Percentiles rank a stretch among this genome's conserved stretches.
phyloP scores from a whole-genome alignment of 1,140 invertebrate genomes.

The Aphelinus certus region DNA sequence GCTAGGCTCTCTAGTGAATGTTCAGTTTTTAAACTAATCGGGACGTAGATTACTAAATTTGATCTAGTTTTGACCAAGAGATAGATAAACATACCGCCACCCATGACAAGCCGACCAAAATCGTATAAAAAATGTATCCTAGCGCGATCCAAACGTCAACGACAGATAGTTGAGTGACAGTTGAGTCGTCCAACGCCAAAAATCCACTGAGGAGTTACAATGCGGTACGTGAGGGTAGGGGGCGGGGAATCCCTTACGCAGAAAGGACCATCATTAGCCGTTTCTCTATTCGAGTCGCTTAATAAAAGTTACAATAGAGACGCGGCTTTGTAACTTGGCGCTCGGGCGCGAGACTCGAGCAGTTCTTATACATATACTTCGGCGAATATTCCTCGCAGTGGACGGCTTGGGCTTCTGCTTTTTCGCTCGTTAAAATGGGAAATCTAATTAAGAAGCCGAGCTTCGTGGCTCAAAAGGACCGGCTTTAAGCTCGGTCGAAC shows the following conservation, averaged over 20 bases:
- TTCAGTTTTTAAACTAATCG: too few species aligned
- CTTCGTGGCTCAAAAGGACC: not conserved
- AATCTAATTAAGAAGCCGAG: conserved; percentile 26
- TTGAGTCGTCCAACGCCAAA: not conserved
- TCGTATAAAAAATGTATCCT: too few species aligned
- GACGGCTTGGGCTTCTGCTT: not conserved
- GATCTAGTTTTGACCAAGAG: too few species aligned
- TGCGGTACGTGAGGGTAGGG: too few species aligned
- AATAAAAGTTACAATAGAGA: conserved; percentile 24
- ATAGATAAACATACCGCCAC: too few species aligned
- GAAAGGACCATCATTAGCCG: not conserved
- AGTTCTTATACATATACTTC: conserved; percentile 19
- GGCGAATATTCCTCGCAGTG: conserved; percentile 11
- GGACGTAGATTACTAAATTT: too few species aligned
- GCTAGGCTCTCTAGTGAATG: too few species aligned
- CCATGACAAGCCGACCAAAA: too few species aligned
- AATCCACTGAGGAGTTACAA: not conserved
- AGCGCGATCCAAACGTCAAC: too few species aligned
- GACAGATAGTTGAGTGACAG: not conserved
- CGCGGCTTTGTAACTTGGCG: conserved; percentile 2
- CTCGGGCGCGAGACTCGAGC: not conserved
- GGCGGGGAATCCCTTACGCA: too few species aligned
- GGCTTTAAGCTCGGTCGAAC: too few species aligned
- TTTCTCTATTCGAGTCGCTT: conserved; percentile 3
- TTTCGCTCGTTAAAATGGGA: conserved; percentile 9